Conservation (phyloP, 2,113 vertebrate genomes). For the Megalops atlanticus region DNA sequence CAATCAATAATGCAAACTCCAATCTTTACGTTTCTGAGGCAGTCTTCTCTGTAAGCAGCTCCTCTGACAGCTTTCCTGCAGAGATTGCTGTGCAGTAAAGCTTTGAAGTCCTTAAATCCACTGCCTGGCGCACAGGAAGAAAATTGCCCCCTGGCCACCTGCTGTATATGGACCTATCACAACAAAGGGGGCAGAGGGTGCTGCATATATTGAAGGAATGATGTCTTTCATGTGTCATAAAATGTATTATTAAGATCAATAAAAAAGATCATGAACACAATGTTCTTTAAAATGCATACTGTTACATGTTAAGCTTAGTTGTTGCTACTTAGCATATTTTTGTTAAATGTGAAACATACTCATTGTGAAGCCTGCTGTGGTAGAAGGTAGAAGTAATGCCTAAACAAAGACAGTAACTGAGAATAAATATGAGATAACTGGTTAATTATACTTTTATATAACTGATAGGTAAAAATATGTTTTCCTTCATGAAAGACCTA, state of each 20-base stretch:
- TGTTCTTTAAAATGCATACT: not conserved
- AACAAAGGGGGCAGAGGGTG: not conserved
- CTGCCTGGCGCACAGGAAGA: conserved; percentile 1
- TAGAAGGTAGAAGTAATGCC: not conserved
- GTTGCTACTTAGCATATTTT: not conserved
- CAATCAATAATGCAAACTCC: not conserved
- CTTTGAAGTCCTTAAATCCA: conserved; percentile 36
- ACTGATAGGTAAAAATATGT: not conserved
- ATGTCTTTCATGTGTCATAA: conserved; percentile 10
- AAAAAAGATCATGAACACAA: not conserved
- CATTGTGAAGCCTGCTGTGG: not conserved
- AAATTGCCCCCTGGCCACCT: conserved; percentile 11
- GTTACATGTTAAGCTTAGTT: too few relatives aligned
- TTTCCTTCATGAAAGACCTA: not conserved
- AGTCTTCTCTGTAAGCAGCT: conserved; percentile 26
- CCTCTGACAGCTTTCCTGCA: conserved; percentile 5
- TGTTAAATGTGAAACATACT: not conserved
- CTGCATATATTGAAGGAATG: not conserved
- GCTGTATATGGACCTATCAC: not conserved
- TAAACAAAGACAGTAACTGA: not conserved
- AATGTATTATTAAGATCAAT: not conserved
- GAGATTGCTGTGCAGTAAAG: conserved; percentile 16
- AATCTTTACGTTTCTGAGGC: not conserved
- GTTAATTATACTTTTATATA: not conserved
- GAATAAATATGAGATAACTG: not conserved